These are phyloP conservation scores for Condylura cristata DNA, from an alignment of 2,113 vertebrate species.

Conservation along the genomic window DNA sequence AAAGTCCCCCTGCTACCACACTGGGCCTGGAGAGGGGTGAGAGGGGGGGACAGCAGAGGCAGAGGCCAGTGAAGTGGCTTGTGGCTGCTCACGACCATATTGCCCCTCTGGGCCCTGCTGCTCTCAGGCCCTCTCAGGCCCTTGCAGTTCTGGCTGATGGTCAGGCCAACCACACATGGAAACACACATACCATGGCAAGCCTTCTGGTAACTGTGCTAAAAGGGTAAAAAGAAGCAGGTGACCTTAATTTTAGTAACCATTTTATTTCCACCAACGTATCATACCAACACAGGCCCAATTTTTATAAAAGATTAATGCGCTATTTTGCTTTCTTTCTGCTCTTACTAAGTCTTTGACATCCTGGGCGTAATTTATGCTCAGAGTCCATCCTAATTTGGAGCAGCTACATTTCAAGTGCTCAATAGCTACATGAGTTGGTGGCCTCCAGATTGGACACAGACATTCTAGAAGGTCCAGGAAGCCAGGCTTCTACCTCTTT, in stretches of 20 bases:
- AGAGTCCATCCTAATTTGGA: too few species aligned
- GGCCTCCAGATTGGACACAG: rapidly evolving
- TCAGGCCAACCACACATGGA: background rate
- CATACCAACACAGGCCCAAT: background rate
- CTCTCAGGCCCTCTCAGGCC: too few species aligned
- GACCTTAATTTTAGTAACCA: background rate
- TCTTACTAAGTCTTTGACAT: background rate
- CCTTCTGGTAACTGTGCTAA: background rate
- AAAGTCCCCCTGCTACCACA: background rate
- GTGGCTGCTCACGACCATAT: rapidly evolving
- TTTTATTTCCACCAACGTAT: background rate
- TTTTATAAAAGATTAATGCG: background rate
- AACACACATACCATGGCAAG: background rate
- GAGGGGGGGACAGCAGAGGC: background rate
- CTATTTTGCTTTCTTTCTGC: background rate
- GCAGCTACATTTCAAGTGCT: too few species aligned
- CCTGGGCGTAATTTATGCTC: background rate
- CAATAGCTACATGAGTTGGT: background rate
- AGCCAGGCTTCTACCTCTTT: background rate
- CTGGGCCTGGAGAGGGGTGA: background rate
- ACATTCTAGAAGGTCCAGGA: background rate
- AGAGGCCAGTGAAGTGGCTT: rapidly evolving
- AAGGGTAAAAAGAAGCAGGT: background rate
- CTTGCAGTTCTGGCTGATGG: background rate
- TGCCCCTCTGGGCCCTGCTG: background rate